Evolutionary conservation across 2,888 invertebrate species (phyloP).

Genomic region (Troglohyphantes excavatus): DNA sequence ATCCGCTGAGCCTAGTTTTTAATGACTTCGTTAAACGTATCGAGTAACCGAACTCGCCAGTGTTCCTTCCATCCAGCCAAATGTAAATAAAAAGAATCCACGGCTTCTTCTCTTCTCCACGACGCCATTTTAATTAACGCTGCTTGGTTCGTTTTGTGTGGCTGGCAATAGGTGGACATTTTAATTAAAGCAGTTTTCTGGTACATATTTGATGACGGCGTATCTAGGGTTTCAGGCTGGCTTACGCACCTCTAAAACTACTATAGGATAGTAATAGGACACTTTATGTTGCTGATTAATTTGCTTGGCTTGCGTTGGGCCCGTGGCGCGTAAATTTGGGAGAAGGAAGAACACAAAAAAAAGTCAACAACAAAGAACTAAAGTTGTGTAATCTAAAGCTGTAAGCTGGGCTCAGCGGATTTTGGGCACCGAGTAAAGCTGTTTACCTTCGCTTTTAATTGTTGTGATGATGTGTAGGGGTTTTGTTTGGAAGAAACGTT

Average conservation of each 20-base stretch:
- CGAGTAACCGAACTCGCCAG: conserved; percentile 46
- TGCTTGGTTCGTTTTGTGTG: conserved; percentile 53
- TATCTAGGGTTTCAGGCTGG: conserved; percentile 60
- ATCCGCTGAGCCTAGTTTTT: conserved; percentile 56
- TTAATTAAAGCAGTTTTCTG: conserved; percentile 77
- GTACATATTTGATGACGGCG: conserved; percentile 68
- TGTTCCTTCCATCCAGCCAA: conserved; percentile 39
- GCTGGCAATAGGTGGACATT: conserved; percentile 68
- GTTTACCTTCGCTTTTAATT: conserved; percentile 49
- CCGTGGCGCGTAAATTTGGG: conserved; percentile 42
- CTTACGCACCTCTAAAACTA: conserved; percentile 64
- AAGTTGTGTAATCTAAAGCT: conserved; percentile 21
- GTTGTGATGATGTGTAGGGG: neutral
- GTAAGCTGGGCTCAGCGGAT: neutral
- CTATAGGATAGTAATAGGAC: conserved; percentile 75
- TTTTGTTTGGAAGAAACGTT: neutral
- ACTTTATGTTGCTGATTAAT: conserved; percentile 75
- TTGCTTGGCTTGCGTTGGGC: conserved; percentile 36
- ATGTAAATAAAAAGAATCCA: conserved; percentile 70
- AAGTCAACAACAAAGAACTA: neutral
- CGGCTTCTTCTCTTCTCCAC: conserved; percentile 4
- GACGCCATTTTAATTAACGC: conserved; percentile 77
- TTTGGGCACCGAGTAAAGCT: conserved; percentile 17
- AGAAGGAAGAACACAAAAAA: conserved; percentile 11
- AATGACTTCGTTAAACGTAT: conserved; percentile 71